Percentiles rank a stretch among this genome's conserved stretches.
These are phyloP conservation scores for Myotis findleyi DNA, from an alignment of 2,797 vertebrate genomes.

Conservation along the genomic window DNA sequence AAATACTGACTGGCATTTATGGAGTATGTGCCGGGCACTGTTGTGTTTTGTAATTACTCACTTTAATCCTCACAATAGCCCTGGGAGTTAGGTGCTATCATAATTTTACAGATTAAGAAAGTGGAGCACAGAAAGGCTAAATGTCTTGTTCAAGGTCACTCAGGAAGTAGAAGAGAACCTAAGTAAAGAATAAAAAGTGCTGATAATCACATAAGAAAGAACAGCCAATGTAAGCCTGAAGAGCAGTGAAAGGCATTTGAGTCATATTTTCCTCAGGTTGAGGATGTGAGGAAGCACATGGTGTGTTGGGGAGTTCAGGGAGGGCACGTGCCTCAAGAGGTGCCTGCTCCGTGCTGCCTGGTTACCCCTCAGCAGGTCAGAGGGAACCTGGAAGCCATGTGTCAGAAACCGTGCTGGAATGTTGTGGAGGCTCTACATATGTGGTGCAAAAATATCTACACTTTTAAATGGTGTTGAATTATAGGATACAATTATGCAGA, in stretches of 20 bases:
- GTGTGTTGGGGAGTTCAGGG: not conserved
- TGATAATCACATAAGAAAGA: not conserved
- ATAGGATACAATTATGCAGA: constrained; percentile 59
- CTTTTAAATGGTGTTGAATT: constrained; percentile 66
- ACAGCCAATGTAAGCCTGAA: not conserved
- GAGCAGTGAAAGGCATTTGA: not conserved
- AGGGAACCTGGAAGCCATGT: not conserved
- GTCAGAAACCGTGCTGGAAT: not conserved
- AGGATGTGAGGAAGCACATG: not conserved
- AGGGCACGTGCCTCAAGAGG: not conserved
- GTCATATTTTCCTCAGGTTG: not conserved
- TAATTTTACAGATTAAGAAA: constrained; percentile 41
- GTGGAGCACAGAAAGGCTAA: not conserved
- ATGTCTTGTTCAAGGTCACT: not conserved
- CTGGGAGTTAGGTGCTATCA: not conserved
- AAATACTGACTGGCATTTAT: not conserved
- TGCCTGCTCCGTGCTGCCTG: not conserved
- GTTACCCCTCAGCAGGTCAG: not conserved
- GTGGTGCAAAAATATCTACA: not conserved
- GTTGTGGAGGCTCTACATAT: constrained; percentile 36
- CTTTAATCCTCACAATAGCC: not conserved
- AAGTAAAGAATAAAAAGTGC: not conserved
- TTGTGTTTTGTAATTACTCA: not conserved
- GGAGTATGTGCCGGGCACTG: not conserved
- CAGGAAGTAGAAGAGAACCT: not conserved